Base-by-base conservation (phyloP, 2,797 vertebrate species). In the Sternotherus odoratus region DNA sequence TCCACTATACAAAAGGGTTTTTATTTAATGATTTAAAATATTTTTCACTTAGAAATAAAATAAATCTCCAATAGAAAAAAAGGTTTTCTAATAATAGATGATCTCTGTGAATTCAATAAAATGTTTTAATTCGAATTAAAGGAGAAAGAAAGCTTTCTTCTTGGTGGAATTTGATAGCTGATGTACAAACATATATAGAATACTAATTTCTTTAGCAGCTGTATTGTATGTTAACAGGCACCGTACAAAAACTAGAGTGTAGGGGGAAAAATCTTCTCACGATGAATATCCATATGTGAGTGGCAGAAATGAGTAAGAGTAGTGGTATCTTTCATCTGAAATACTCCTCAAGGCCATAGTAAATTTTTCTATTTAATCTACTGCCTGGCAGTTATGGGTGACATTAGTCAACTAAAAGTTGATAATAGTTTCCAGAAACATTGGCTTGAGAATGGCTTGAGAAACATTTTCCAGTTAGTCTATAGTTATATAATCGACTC, bases 401-500 rank as follows among this genome's bases (percentile, higher is more conserved):
- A 90, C 91, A 95, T 69, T 86, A 92, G 92, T 96, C 89, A 92
- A 88, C 93, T 89, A 82, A 95, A 95, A 77, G 91, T 50, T 48
- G 51, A 88, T 93, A 88, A 90, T 60, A 89, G 85, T 77, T 86
- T 97, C 94, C 92, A 94, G 93, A 97, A 95, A 95, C 87, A 94
- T 97, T 96, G 95, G 86, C 85, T 80, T 87, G 86, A 95, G 90
- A 95, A 97, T 96, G 95, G 86, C 85, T 80, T 87, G 86, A 95
- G 90, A 95, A 97, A 86, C 77, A 91, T 75, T 96, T 95, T 95
- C 83, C 54, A 86, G 96, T 97, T 91, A 92, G 48, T 84, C 91
- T 57, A 7, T 79, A 91, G 94, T 94, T 95, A 95, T 96, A 97
- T 97, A 96, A 97, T 97, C 21, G 84, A 93, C 84, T 78, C 69